Percentiles rank a stretch among this genome's conserved stretches.
phyloP scores from a whole-genome alignment of 2,113 vertebrate species.

The Brachionichthys hirsutus region DNA sequence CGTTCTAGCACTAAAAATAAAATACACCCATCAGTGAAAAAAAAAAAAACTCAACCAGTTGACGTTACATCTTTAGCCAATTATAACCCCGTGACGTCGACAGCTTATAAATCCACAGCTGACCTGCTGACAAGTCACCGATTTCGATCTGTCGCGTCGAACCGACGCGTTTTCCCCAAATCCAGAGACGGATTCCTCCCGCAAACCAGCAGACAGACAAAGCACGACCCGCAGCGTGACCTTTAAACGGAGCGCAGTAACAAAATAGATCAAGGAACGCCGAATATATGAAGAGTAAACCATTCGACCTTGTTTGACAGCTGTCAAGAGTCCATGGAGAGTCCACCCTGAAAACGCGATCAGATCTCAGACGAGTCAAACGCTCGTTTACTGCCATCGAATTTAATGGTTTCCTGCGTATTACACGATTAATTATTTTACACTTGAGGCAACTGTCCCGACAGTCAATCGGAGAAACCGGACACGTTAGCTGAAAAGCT shows the following conservation, averaged over 20 bases:
- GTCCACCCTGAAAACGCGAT: constrained; percentile 74
- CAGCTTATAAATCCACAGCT: constrained; percentile 64
- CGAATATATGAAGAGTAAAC: constrained; percentile 9
- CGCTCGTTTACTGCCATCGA: not conserved
- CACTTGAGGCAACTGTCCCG: not conserved
- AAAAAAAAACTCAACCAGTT: constrained; percentile 32
- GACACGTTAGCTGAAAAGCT: constrained; percentile 47
- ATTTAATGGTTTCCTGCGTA: not conserved
- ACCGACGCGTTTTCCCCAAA: constrained; percentile 29
- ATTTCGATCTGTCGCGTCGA: constrained; percentile 45
- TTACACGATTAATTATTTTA: too few relatives aligned
- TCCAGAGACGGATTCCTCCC: constrained; percentile 37
- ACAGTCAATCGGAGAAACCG: constrained; percentile 14
- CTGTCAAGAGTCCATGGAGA: constrained; percentile 72
- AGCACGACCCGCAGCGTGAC: not conserved
- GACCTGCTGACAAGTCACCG: constrained; percentile 63
- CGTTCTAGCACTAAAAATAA: constrained; percentile 26
- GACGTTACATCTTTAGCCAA: constrained; percentile 67
- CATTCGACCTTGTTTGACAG: constrained; percentile 73
- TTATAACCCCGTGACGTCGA: constrained; percentile 80
- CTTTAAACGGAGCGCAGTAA: not conserved
- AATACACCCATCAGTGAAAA: constrained; percentile 34
- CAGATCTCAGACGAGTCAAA: constrained; percentile 12
- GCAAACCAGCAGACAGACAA: constrained; percentile 33
- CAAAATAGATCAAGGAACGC: not conserved